Evolutionary conservation across 2,797 vertebrate genomes (phyloP), one percentile per base, ranked within the genome.

Genomic region (Rhinogobio ventralis): DNA sequence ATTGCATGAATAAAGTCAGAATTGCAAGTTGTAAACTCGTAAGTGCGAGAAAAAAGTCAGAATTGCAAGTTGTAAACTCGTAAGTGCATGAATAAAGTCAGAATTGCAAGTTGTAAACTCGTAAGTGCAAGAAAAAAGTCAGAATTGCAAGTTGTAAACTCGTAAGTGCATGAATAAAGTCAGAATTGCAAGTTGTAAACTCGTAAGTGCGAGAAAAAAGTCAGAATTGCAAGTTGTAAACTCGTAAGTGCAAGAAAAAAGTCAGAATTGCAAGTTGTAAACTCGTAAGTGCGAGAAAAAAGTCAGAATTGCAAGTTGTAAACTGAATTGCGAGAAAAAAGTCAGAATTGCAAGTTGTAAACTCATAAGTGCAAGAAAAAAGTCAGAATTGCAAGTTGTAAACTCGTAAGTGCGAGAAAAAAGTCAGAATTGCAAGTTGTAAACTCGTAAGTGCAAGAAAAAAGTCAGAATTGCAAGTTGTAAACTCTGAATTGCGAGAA

Each of bases 201-300:
- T 9, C 2, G 1, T n/a, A n/a, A n/a, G n/a, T n/a, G n/a, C 0
- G 2, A 53, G 20, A 57, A 4, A 23, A 10, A 57, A 1, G 1
- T 57, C 55, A 57, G 20, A 57, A 57, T 57, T 57, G 1, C 2
- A 0, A 55, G 20, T 9, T 23, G 7, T 23, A 55, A 55, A 23
- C 19, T 23, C 20, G 1, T 0, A 9, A 53, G 20, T 23, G 2
- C 2, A 1, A 1, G 20, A 57, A 4, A 23, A 10, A 57, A 1
- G 1, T 57, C 55, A 57, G 20, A 57, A 57, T 57, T 57, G 1
- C 2, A 0, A 55, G 20, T 9, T 23, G 7, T 55, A 55, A 55
- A 23, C 19, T 23, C 20, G 1, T 0, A 3, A 53, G 20, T 23
- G 2, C 2, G 0, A 1, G 20, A 57, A 4, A 23, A 10, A 57